Conservation (phyloP, 2,888 invertebrate species). For the Xestia ashworthii region DNA sequence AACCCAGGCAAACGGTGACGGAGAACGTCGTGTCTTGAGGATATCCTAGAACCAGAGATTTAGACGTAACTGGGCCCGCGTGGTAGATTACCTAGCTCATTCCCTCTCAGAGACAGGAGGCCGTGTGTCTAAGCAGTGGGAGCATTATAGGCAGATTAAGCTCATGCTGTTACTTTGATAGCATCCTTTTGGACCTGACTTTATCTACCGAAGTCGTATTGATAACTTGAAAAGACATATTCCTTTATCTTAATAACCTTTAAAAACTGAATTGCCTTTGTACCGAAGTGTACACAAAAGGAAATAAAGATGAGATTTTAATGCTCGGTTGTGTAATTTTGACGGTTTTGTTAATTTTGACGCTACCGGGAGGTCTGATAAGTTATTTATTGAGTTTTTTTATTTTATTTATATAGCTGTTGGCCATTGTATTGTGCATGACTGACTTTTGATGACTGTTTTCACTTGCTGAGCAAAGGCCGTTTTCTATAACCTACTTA, state of each 20-base stretch:
- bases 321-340: background rate
- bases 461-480: background rate
- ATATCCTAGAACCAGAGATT: too few relatives aligned
- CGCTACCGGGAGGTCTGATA: conserved; percentile 15
- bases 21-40: too few relatives aligned
- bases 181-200: background rate
- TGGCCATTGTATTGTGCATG: background rate
- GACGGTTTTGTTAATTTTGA: conserved; percentile 39
- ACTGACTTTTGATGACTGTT: background rate
- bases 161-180: background rate
- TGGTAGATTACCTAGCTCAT: too few relatives aligned
- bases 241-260: conserved; percentile 29
- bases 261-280: conserved; percentile 20
- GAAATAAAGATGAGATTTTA: conserved; percentile 23
- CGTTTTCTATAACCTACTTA: too few relatives aligned
- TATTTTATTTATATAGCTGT: background rate
- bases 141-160: too few relatives aligned
- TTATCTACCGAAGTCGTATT: background rate
- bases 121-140: too few relatives aligned
- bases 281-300: conserved; percentile 14
- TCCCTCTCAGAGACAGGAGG: too few relatives aligned
- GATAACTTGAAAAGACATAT: conserved; percentile 5
- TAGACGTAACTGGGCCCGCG: too few relatives aligned
- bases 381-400: conserved; percentile 7
- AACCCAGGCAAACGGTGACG: too few relatives aligned